phyloP scores from a whole-genome alignment of 2,888 invertebrate species.

The Lycaena phlaeas region DNA sequence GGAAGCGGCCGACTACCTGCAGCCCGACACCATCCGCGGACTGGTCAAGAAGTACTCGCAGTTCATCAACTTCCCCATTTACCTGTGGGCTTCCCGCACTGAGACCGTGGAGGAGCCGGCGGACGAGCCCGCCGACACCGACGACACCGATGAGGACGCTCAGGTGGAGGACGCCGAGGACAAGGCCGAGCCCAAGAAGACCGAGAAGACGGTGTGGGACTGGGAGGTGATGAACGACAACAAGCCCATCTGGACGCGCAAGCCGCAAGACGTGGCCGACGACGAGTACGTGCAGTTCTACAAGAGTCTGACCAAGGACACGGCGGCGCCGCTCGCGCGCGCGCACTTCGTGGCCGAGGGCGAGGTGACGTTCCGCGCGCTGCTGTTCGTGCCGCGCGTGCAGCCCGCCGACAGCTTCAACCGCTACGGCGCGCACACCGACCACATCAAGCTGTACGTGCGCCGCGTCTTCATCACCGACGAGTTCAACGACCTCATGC shows the following conservation, averaged over 20 bases:
- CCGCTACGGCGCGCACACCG: slow-evolving; percentile 93
- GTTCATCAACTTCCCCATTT: slow-evolving; percentile 99
- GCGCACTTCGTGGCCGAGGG: slow-evolving; percentile 99
- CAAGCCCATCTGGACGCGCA: slow-evolving; percentile 99
- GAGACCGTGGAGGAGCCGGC: slow-evolving; percentile 77
- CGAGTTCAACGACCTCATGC: slow-evolving; percentile 99
- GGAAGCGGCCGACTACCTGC: slow-evolving; percentile 96
- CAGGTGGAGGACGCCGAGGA: slow-evolving; percentile 81
- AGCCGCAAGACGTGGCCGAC: slow-evolving; percentile 85
- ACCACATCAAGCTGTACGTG: slow-evolving; percentile 97
- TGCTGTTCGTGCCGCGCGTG: slow-evolving; percentile 92
- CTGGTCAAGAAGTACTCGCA: slow-evolving; percentile 98
- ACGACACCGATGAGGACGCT: slow-evolving; percentile 27
- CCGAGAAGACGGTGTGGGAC: slow-evolving; percentile 97
- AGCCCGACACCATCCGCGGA: slow-evolving; percentile 90
- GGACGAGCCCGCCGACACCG: slow-evolving; percentile 17
- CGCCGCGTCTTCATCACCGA: slow-evolving; percentile 99
- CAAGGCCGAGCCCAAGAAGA: slow-evolving; percentile 82
- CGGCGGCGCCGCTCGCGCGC: slow-evolving; percentile 82
- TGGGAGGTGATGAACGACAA: slow-evolving; percentile 97
- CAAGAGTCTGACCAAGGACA: slow-evolving; percentile 93
- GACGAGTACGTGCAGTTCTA: slow-evolving; percentile 97
- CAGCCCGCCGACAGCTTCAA: slow-evolving; percentile 96
- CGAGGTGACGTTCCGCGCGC: slow-evolving; percentile 98
- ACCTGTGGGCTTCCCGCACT: slow-evolving; percentile 88